Evolutionary conservation across 2,113 vertebrate genomes (phyloP).

Genomic region (Scopus umbretta): DNA sequence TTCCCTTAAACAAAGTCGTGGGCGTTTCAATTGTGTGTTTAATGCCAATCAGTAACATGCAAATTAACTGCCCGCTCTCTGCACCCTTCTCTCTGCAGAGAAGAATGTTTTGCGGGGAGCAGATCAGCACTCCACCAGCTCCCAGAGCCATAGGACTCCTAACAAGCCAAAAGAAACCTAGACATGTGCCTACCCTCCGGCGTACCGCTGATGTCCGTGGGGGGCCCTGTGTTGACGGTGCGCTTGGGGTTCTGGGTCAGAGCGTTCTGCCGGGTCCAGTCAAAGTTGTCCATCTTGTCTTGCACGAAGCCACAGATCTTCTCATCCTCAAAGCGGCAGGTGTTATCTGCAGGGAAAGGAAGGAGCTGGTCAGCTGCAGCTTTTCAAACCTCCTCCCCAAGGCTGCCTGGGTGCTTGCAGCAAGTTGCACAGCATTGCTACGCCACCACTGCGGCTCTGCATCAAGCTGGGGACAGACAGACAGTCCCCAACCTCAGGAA

Average conservation of each 20-base stretch:
- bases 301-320: conserved; percentile 94
- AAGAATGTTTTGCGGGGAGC: neutral
- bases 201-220: conserved; percentile 88
- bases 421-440: neutral
- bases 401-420: neutral
- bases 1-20: conserved; percentile 36
- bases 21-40: conserved; percentile 53
- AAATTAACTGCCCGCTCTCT: conserved; percentile 45
- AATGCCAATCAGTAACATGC: conserved; percentile 43
- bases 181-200: conserved; percentile 80
- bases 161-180: neutral
- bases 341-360: conserved; percentile 74
- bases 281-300: conserved; percentile 90
- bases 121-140: neutral
- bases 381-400: neutral
- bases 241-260: conserved; percentile 92
- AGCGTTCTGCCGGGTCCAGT: conserved; percentile 94
- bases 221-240: conserved; percentile 90
- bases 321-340: conserved; percentile 92
- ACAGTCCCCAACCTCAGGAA: neutral
- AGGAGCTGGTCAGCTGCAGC: neutral
- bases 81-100: neutral
- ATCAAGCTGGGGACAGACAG: neutral
- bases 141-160: neutral
- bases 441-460: neutral